Evolutionary conservation across 2,113 vertebrate genomes (phyloP).

Genomic region (Leuciscus idus): DNA sequence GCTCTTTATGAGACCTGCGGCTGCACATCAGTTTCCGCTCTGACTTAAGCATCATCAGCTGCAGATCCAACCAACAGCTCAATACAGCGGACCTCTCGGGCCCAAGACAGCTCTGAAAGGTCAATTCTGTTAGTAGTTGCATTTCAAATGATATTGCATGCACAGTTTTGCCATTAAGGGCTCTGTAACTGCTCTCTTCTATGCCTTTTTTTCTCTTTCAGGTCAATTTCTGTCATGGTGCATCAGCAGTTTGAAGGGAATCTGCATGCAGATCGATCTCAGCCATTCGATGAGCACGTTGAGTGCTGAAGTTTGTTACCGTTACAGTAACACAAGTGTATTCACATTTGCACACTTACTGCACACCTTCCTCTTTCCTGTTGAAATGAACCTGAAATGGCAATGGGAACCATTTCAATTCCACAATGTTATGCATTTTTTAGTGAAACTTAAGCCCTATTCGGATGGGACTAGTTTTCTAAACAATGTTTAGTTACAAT

Average conservation of each 20-base stretch:
- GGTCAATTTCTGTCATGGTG: not conserved
- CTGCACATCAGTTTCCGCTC: not conserved
- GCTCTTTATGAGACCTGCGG: not conserved
- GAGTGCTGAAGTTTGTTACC: not conserved
- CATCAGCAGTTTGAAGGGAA: not conserved
- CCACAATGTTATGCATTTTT: not conserved
- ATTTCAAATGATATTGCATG: not conserved
- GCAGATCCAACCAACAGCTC: not conserved
- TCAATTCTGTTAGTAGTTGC: not conserved
- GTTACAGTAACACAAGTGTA: not conserved
- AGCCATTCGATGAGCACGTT: not conserved
- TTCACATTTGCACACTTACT: not conserved
- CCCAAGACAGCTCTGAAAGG: not conserved
- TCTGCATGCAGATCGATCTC: not conserved
- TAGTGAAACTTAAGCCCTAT: not conserved
- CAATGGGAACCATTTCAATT: not conserved
- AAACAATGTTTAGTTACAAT: too few relatives aligned
- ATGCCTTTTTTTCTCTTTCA: not conserved
- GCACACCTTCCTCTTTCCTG: not conserved
- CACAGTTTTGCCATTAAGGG: not conserved
- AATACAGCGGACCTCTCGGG: not conserved
- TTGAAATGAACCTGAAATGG: not conserved
- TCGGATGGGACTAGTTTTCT: too few relatives aligned
- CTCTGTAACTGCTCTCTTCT: not conserved
- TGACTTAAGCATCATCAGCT: not conserved